A percentile compares a stretch with the other conserved stretches of the same genome.
Evolutionary conservation across 2,888 invertebrate species (phyloP).

Genomic region (Anodontia alba): DNA sequence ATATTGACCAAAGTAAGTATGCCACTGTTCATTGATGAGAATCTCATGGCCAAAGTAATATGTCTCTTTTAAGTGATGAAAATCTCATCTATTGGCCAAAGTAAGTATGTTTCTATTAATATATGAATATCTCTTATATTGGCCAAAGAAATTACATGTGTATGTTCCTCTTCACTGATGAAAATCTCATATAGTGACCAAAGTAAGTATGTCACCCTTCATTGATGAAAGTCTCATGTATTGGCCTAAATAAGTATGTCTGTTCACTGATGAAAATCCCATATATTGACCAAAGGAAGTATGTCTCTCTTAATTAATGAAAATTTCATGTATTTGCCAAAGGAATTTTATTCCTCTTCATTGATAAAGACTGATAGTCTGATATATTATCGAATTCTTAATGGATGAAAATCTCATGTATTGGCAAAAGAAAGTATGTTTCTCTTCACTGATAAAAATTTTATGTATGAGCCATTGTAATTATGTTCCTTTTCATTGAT

Average conservation of each 20-base stretch:
- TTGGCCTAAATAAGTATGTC: too few relatives aligned
- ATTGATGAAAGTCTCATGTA: too few relatives aligned
- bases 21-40: too few relatives aligned
- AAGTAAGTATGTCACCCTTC: constrained; percentile 78
- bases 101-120: constrained; percentile 64
- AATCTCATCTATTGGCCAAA: constrained; percentile 95
- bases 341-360: too few relatives aligned
- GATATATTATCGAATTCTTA: constrained; percentile 93
- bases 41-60: too few relatives aligned
- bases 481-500: too few relatives aligned
- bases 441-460: constrained; percentile 98
- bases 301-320: too few relatives aligned
- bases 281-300: constrained; percentile 94
- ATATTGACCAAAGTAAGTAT: constrained; percentile 90
- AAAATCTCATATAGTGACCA: constrained; percentile 96
- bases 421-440: too few relatives aligned
- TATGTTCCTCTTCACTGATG: constrained; percentile 99
- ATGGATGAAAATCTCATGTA: too few relatives aligned
- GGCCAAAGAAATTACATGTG: too few relatives aligned
- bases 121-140: too few relatives aligned
- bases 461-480: constrained; percentile 94
- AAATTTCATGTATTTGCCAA: too few relatives aligned
- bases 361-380: constrained; percentile 98
- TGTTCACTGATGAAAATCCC: constrained; percentile 97
- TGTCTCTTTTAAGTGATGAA: constrained; percentile 98